Base-by-base conservation (phyloP, 1,140 invertebrate species). In the Bradysia coprophila region DNA sequence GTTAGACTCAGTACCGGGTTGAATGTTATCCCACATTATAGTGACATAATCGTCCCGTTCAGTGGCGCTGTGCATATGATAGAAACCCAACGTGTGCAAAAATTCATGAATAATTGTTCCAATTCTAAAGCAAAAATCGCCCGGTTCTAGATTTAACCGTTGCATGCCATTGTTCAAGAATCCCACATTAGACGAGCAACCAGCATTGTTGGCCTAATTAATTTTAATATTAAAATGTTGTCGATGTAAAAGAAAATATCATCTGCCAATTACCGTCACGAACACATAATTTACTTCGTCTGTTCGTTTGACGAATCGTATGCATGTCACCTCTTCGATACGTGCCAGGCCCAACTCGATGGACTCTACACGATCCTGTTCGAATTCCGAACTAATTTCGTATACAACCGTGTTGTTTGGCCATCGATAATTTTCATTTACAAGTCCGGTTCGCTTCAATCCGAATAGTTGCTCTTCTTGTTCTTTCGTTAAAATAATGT, bases 11-110 rank as follows among this genome's bases (percentile, higher is more conserved):
- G 51, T 24, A n/a, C 23, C 42, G 1, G 49, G 31, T 24, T 62
- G 52, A 22, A 76, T 72, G 46, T 74, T 74, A 15, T 65, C 49
- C 51, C 61, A 67, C 19, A 61, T 48, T 23, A 76, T 64, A 0
- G 41, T 49, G 5, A 76, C 61, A 47, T 62, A 73, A 2, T 63
- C 41, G 44, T 75, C 71, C 23, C 73, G 49, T 50, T 75, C 71
- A 3, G 58, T 51, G 22, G 68, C 49, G 45, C 65, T 65, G 50
- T 75, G 72, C 47, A 75, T 69, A 45, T 76, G 61, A 46, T 53
- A 62, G 44, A 69, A 68, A 2, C 70, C 69, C 4, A 69, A 50
- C 0, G 66, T 62, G 46, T 71, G 69, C 49, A 68, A 54, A 15
- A 72, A 49, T 50, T 72, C 69, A 44, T 73, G 69, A 21, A 67